Conservation (phyloP, 2,113 vertebrate genomes). For the Synodontis membranacea region DNA sequence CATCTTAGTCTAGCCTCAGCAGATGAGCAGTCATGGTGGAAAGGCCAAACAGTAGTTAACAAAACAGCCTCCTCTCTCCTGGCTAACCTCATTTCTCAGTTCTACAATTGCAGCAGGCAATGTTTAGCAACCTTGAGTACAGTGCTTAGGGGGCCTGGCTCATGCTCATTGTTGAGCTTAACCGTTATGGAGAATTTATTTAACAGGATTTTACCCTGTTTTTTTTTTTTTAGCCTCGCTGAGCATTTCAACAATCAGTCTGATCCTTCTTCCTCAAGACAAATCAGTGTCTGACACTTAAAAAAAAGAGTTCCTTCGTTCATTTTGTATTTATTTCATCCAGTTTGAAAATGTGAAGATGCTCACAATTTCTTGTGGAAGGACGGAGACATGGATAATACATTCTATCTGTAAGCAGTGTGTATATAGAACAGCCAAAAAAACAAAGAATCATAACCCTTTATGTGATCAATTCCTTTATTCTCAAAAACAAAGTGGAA, state of each 20-base stretch:
- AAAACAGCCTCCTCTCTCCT: not conserved
- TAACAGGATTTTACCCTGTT: constrained; percentile 47
- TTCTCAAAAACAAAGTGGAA: not conserved
- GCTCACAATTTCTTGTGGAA: constrained; percentile 42
- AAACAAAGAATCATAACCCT: constrained; percentile 15
- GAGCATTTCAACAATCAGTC: constrained; percentile 41
- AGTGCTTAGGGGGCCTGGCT: constrained; percentile 19
- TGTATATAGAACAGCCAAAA: not conserved
- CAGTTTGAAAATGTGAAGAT: constrained; percentile 39
- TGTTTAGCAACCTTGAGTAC: constrained; percentile 31
- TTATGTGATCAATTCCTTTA: not conserved
- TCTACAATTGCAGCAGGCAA: constrained; percentile 14
- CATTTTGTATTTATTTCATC: constrained; percentile 50
- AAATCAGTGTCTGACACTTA: constrained; percentile 29
- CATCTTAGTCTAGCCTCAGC: not conserved
- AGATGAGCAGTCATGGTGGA: not conserved
- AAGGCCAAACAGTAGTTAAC: constrained; percentile 13
- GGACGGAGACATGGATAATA: constrained; percentile 39
- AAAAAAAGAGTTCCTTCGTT: constrained; percentile 37
- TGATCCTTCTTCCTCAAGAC: constrained; percentile 36
- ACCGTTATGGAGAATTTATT: constrained; percentile 28
- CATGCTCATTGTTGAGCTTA: constrained; percentile 11
- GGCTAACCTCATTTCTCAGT: not conserved
- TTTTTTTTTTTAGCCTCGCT: constrained; percentile 26
- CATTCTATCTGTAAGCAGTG: constrained; percentile 24